These are phyloP conservation scores for Agriopis leucophaearia DNA, from an alignment of 2,888 invertebrate species.

Conservation along the genomic window DNA sequence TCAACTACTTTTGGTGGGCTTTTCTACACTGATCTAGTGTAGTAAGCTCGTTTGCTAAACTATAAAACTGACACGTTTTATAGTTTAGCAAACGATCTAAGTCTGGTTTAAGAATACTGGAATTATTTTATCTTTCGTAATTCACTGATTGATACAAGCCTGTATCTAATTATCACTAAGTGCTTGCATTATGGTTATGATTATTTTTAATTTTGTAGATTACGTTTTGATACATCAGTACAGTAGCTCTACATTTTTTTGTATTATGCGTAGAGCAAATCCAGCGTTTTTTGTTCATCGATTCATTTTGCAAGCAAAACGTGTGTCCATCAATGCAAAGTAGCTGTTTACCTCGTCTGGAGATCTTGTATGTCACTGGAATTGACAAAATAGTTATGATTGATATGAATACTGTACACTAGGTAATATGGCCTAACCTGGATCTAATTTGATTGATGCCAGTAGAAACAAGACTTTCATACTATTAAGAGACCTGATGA, in stretches of 20 bases:
- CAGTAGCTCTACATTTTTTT: conserved; percentile 10
- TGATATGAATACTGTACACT: no score
- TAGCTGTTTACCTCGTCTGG: conserved; percentile 6
- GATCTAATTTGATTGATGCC: no score
- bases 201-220: conserved; percentile 46
- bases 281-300: conserved; percentile 19
- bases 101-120: no score
- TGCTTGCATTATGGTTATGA: conserved; percentile 47
- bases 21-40: no score
- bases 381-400: background rate
- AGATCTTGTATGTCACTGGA: conserved; percentile 4
- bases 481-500: no score
- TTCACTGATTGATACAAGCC: no score
- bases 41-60: no score
- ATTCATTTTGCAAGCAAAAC: background rate
- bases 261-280: conserved; percentile 40
- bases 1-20: no score
- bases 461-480: background rate
- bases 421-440: no score
- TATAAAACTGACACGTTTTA: no score
- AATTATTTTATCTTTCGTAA: no score
- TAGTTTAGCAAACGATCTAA: no score
- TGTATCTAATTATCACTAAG: background rate
- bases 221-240: conserved; percentile 40
- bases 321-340: background rate